phyloP scores from a whole-genome alignment of 2,888 invertebrate genomes.

The Parelbella ahira region DNA sequence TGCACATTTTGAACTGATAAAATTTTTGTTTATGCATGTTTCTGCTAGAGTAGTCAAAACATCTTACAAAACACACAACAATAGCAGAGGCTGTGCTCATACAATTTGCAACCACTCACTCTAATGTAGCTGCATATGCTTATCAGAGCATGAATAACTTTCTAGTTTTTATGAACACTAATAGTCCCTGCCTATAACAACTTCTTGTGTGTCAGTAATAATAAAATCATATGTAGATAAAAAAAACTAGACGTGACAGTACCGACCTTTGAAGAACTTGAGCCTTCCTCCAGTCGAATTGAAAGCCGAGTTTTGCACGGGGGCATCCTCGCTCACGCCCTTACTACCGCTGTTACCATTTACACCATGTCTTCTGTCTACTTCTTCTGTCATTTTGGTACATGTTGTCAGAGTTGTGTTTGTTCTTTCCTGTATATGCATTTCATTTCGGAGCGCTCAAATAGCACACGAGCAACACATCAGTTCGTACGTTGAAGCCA shows the following conservation, averaged over 20 bases:
- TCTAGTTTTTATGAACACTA: slow-evolving; percentile 53
- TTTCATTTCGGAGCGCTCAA: slow-evolving; percentile 82
- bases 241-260: slow-evolving; percentile 12
- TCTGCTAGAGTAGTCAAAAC: slow-evolving; percentile 55
- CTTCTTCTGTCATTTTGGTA: slow-evolving; percentile 83
- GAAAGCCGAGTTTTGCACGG: slow-evolving; percentile 65
- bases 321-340: slow-evolving; percentile 70
- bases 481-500: slow-evolving; percentile 61
- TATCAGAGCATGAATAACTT: slow-evolving; percentile 80
- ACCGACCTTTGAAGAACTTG: slow-evolving; percentile 88
- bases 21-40: slow-evolving; percentile 35
- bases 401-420: slow-evolving; percentile 87
- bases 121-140: slow-evolving; percentile 63
- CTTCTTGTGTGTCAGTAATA: slow-evolving; percentile 16
- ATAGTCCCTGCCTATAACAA: slow-evolving; percentile 7
- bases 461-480: slow-evolving; percentile 71
- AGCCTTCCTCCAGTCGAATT: slow-evolving; percentile 85
- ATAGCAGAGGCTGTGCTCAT: slow-evolving; percentile 63
- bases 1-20: not conserved
- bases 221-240: slow-evolving; percentile 7
- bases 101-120: slow-evolving; percentile 63
- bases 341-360: slow-evolving; percentile 84
- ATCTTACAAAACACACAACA: slow-evolving; percentile 68
- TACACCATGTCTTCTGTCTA: slow-evolving; percentile 86
- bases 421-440: slow-evolving; percentile 84